Evolutionary conservation across 1,140 invertebrate genomes (phyloP), one percentile per base, ranked within the genome.

Genomic region (Papilio aristodemus): DNA sequence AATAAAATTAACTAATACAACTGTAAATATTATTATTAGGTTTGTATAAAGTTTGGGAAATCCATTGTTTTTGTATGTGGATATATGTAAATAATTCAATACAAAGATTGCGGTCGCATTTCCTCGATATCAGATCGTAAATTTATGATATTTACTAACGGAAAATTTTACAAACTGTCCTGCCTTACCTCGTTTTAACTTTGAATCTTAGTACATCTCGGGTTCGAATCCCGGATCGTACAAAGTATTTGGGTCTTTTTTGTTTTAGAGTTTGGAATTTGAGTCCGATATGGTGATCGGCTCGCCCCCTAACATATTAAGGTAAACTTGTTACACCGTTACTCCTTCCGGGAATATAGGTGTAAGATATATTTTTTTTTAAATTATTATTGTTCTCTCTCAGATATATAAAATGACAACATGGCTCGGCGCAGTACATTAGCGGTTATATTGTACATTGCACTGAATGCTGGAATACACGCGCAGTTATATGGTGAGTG

Each of bases 381-480:
- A 13, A 39, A 13, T 39, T 13, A 39, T 39, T 13, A 11, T 39
- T 39, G 0, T 59, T 60, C 5, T 63, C 43, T 63, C 19, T 10
- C 36, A 63, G n/a, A 63, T 63, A 32, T 32, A 6, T 32, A 41
- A 63, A 41, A 63, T 63, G 60, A 63, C 10, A 63, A 25, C 13
- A 63, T 63, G 60, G 37, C 37, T 43, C 60, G 60, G 38, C 4
- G 38, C 38, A 41, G 37, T 10, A 63, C 19, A 19, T 11, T 63
- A 3, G 38, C 38, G 4, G 38, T 38, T n/a, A n/a, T 63, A 9
- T 11, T 63, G 1, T 25, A 39, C 60, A 19, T 63, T 11, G 8
- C 17, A 1, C 22, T 39, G 1, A 41, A 7, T 6, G 9, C 60
- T n/a, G 60, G 60, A 5, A 19, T 25, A 0, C 19, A 41, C 19